Evolutionary conservation across 1,140 invertebrate species (phyloP).

Genomic region (Drosophila prosaltans): DNA sequence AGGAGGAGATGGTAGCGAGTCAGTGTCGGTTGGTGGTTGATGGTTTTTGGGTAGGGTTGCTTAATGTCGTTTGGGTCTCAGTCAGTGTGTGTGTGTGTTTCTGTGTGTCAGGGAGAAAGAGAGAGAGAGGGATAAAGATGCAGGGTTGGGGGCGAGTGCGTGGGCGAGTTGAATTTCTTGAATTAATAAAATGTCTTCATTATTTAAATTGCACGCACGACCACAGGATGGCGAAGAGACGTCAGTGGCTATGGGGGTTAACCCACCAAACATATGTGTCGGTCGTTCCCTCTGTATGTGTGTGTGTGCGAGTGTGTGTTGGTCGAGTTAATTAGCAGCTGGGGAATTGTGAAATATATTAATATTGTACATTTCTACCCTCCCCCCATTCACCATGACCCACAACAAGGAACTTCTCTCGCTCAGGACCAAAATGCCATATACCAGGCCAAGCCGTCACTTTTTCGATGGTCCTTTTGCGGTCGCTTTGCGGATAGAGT

Average conservation of each 20-base stretch:
- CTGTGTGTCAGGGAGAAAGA: conserved; percentile 1
- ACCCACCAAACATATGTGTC: conserved; percentile 44
- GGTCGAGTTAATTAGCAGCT: conserved; percentile 77
- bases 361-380: conserved; percentile 77
- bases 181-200: conserved; percentile 82
- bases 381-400: conserved; percentile 15
- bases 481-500: conserved; percentile 21
- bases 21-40: conserved; percentile 27
- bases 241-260: not conserved
- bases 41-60: conserved; percentile 54
- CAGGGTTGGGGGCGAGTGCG: conserved; percentile 39
- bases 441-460: conserved; percentile 13
- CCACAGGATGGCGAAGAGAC: conserved; percentile 38
- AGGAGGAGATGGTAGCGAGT: conserved; percentile 20
- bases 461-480: conserved; percentile 57
- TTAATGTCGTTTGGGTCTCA: conserved; percentile 62
- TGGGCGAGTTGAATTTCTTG: conserved; percentile 76
- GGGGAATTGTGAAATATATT: conserved; percentile 80
- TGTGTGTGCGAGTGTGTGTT: conserved; percentile 36
- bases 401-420: not conserved
- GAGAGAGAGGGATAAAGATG: no score
- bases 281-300: conserved; percentile 35
- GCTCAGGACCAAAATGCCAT: conserved; percentile 19
- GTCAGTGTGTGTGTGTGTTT: conserved; percentile 27
- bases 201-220: conserved; percentile 80